Evolutionary conservation across 2,888 invertebrate genomes (phyloP).

Genomic region (Heliconius aoede): DNA sequence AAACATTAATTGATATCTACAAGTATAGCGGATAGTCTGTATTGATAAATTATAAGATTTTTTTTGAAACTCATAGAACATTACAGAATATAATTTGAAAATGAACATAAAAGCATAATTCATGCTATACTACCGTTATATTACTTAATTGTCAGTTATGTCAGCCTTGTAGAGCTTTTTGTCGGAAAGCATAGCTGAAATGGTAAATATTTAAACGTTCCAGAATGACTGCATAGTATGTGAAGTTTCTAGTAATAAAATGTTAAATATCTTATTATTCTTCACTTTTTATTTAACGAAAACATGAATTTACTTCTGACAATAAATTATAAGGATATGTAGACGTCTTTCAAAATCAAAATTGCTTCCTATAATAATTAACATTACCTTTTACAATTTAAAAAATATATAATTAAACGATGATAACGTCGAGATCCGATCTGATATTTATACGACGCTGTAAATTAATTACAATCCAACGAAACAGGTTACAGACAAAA

Average conservation of each 20-base stretch:
- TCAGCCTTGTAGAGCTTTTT: background rate
- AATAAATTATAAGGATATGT: background rate
- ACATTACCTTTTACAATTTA: background rate
- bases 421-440: slow-evolving; percentile 13
- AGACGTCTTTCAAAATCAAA: background rate
- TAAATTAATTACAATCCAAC: slow-evolving; percentile 15
- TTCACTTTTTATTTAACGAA: background rate
- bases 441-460: slow-evolving; percentile 11
- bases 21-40: too few species aligned
- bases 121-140: background rate
- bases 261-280: background rate
- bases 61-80: too few species aligned
- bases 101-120: background rate
- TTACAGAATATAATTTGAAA: background rate
- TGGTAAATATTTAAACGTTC: background rate
- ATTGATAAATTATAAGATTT: too few species aligned
- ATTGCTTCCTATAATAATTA: background rate
- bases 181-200: background rate
- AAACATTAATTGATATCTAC: too few species aligned
- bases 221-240: background rate
- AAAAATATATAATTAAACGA: background rate
- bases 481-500: slow-evolving; percentile 4
- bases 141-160: slow-evolving; percentile 14
- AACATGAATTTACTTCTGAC: background rate
- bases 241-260: background rate